These are phyloP conservation scores for Drosophila watanabei DNA, from an alignment of 1,140 invertebrate species.

Conservation along the genomic window DNA sequence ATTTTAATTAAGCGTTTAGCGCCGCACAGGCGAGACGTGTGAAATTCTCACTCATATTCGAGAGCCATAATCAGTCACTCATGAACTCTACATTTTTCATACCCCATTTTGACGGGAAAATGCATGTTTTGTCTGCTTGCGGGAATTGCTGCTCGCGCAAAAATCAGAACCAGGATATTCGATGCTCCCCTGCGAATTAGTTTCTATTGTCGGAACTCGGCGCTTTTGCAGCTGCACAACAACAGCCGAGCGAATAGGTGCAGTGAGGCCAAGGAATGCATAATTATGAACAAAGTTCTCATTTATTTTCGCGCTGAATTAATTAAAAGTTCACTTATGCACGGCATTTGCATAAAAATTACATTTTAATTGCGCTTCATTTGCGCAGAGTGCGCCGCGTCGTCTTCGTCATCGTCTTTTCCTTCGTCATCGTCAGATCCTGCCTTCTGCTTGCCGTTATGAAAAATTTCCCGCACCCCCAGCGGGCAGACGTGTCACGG, in stretches of 20 bases:
- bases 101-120: slow-evolving; percentile 10
- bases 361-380: slow-evolving; percentile 84
- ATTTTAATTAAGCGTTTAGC: slow-evolving; percentile 74
- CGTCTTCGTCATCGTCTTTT: slow-evolving; percentile 19
- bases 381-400: slow-evolving; percentile 61
- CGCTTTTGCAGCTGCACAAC: slow-evolving; percentile 10
- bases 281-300: slow-evolving; percentile 77
- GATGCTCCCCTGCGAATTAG: slow-evolving; percentile 28
- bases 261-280: slow-evolving; percentile 51
- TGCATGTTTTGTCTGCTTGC: slow-evolving; percentile 8
- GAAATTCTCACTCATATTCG: slow-evolving; percentile 1
- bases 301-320: slow-evolving; percentile 82
- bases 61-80: slow-evolving; percentile 18
- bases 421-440: slow-evolving; percentile 12
- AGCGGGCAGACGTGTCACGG: neutral
- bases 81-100: neutral
- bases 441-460: slow-evolving; percentile 5
- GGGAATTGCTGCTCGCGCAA: neutral
- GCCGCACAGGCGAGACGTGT: slow-evolving; percentile 17
- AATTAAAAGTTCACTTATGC: slow-evolving; percentile 84
- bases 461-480: neutral
- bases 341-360: slow-evolving; percentile 83
- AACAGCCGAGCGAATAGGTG: slow-evolving; percentile 14
- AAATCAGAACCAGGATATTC: slow-evolving; percentile 24
- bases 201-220: slow-evolving; percentile 14